phyloP scores from a whole-genome alignment of 2,888 invertebrate genomes.

The Mimas tiliae region DNA sequence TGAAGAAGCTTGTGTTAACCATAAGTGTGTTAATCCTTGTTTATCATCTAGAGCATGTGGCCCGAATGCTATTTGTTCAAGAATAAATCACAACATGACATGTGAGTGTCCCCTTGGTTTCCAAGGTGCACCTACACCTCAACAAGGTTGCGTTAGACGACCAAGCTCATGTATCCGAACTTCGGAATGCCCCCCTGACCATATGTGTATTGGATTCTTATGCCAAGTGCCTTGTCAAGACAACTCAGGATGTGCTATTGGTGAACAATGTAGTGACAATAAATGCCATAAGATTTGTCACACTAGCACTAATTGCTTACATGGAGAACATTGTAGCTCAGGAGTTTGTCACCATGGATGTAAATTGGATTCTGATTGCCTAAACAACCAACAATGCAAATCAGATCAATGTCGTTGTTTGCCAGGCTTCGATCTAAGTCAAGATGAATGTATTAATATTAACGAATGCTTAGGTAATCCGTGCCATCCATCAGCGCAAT shows the following conservation, averaged over 20 bases:
- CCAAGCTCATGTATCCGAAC: constrained; percentile 88
- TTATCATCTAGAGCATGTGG: constrained; percentile 90
- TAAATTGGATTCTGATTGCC: constrained; percentile 91
- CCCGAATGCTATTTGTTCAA: constrained; percentile 92
- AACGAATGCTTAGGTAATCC: constrained; percentile 92
- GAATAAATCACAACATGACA: constrained; percentile 89
- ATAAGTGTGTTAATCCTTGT: constrained; percentile 94
- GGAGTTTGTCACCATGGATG: constrained; percentile 94
- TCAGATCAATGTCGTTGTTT: constrained; percentile 90
- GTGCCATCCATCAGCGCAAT: constrained; percentile 92
- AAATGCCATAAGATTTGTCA: constrained; percentile 94
- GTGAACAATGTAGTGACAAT: constrained; percentile 92
- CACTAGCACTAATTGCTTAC: constrained; percentile 94
- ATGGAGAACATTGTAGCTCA: constrained; percentile 93
- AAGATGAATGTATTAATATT: constrained; percentile 91
- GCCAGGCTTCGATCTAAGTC: constrained; percentile 89
- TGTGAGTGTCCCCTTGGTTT: constrained; percentile 94
- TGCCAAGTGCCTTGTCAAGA: constrained; percentile 92
- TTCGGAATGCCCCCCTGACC: constrained; percentile 90
- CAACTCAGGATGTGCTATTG: constrained; percentile 90
- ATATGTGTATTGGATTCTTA: constrained; percentile 90
- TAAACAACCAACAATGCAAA: constrained; percentile 90
- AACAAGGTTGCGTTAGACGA: constrained; percentile 94
- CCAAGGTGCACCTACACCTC: constrained; percentile 93
- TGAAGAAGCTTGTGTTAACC: constrained; percentile 92